Evolutionary conservation across 2,888 invertebrate species (phyloP), one percentile per base, ranked within the genome.

Genomic region (Scotopteryx bipunctaria): DNA sequence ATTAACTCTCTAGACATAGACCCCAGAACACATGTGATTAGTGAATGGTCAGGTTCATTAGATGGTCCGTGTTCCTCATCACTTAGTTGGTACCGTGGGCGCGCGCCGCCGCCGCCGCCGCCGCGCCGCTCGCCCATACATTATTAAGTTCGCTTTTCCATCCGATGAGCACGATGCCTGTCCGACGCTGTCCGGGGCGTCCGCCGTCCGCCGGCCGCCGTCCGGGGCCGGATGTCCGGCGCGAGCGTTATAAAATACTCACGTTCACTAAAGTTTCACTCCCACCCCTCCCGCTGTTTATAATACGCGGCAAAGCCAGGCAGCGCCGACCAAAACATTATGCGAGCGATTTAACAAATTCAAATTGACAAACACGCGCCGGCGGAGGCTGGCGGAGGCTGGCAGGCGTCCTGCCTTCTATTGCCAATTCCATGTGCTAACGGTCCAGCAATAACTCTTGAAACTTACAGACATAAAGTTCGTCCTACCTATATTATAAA

Each of bases 81-180:
- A 29, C 29, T 38, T 16, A 35, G 21, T 21, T 21, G 6, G 1
- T 1, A 9, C 9, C 9, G n/a, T n/a, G 16, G 2, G 25, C 40
- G 17, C 25, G 14, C n/a, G 13, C 11, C 17, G 9, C 3, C 11
- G 11, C 16, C 17, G n/a, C 33, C 9, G 13, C n/a, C 19, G 2
- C 6, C 8, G 11, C 27, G 1, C 25, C 27, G 15, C 21, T 21
- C 14, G 32, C 3, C 38, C 8, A 44, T 50, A 35, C 50, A 50
- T 50, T 50, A 44, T 50, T 38, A 50, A 44, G 32, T 19, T 25
- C 36, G 43, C 32, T 19, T 16, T 50, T 50, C 43, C 43, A 43
- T 42, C 37, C 5, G 17, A 37, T 33, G 42, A 43, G 32, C 49
- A 49, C 37, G 38, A 38, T 43, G 49, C 21, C 41, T 31, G 48